These are phyloP conservation scores for Saguinus midas DNA, from an alignment of 2,113 vertebrate genomes.

Conservation along the genomic window DNA sequence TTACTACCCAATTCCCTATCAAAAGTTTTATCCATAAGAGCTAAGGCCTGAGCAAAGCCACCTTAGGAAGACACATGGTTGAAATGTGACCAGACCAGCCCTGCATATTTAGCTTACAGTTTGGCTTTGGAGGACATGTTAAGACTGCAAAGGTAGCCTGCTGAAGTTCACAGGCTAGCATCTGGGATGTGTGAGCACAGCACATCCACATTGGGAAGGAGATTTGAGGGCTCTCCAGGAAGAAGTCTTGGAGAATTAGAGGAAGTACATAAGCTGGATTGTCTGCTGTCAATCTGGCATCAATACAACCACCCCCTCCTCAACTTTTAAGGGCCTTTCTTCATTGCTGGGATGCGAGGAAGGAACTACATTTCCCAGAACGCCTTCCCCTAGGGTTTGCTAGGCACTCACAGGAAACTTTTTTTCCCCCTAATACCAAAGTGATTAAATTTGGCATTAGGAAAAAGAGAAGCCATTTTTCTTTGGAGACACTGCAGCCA, in stretches of 20 bases:
- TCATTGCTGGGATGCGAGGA: background rate
- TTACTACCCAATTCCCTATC: background rate
- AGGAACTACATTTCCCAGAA: background rate
- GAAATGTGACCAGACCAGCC: background rate
- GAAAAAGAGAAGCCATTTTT: background rate
- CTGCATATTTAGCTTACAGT: background rate
- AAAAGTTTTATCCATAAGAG: background rate
- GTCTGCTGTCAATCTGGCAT: background rate
- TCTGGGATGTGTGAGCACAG: background rate
- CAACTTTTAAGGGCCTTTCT: background rate
- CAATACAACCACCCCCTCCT: too few species aligned
- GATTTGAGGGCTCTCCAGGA: background rate
- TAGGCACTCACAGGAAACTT: background rate
- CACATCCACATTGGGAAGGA: background rate
- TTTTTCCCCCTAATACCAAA: too few species aligned
- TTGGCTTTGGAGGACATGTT: background rate
- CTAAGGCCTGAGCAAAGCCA: background rate
- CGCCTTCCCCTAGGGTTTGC: background rate
- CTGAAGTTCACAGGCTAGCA: background rate
- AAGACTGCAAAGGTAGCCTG: background rate
- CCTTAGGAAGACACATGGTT: background rate
- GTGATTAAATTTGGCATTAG: background rate
- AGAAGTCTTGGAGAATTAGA: background rate
- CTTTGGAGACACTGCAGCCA: background rate
- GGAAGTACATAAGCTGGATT: background rate